Base-by-base conservation (phyloP, 2,113 vertebrate species). In the Gila orcuttii region DNA sequence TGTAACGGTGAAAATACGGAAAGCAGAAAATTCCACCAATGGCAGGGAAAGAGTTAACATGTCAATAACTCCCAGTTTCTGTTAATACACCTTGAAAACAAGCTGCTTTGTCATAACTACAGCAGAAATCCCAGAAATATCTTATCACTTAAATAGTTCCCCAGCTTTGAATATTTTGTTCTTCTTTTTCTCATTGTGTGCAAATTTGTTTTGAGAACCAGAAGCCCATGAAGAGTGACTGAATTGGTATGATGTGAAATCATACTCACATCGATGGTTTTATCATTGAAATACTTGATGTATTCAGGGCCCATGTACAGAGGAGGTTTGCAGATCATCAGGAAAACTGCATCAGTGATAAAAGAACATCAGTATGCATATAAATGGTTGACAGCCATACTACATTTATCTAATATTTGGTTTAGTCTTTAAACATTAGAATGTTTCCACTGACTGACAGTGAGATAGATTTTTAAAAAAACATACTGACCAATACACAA, bases 281-380 rank as follows among this genome's bases (percentile, higher is more conserved):
- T 98, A 91, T 98, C 97, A 0, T 89, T 97, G 94, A 99, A 99
- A 90, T 99, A 99, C 79, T 98, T 99, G 93, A 98, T 98, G 90
- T 98, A 97, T 84, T 99, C 98, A 0, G 97, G 98, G 85, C 98
- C 98, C 96, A 99, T 96, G 90, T 98, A 99, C 3, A 99, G 93
- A 0, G 97, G 98, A 0, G 98, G 98, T 89, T 98, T 98, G 89
- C 98, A 99, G 1, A 96, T 98, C 97, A 99, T 98, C 90, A 99
- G 86, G 85, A 97, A 98, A 89, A 98, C 98, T 99, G 89, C 33
- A 87, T 89, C 3, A 80, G 42, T 23, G 25, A 87, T 33, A 52
- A 83, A 25, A 45, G 21, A 9, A 31, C 1, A 69, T 23, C 57
- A 50, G 45, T 2, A 36, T 19, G 19, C 9, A 39, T 31, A 62